Percentiles rank a stretch among this genome's conserved stretches.
Conservation (phyloP, 2,113 vertebrate species). For the Tricholaema leucomelas region DNA sequence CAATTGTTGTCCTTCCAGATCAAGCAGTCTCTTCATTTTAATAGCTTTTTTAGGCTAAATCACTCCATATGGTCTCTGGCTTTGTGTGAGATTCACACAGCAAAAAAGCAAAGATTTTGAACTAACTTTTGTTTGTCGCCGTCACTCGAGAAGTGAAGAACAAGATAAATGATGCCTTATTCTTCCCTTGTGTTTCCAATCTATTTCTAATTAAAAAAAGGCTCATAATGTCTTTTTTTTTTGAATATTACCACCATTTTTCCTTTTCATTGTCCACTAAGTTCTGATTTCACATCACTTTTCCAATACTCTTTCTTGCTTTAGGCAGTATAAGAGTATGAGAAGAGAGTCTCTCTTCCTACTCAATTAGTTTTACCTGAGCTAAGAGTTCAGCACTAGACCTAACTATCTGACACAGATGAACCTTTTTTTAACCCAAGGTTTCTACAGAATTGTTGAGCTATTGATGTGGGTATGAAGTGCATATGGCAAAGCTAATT, state of each 20-base stretch:
- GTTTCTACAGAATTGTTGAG: background rate
- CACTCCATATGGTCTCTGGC: background rate
- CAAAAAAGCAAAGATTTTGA: background rate
- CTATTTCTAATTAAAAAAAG: background rate
- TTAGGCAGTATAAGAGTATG: conserved; percentile 12
- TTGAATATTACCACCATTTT: conserved; percentile 11
- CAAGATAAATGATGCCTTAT: conserved; percentile 39
- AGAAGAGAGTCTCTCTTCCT: conserved; percentile 9
- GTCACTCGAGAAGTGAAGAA: background rate
- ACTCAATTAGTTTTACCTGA: conserved; percentile 14
- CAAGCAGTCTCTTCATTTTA: background rate
- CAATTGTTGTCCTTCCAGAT: conserved; percentile 15
- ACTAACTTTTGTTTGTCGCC: conserved; percentile 19
- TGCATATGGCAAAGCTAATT: background rate
- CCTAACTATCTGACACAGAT: background rate
- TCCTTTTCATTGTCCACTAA: conserved; percentile 19
- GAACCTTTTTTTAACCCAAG: background rate
- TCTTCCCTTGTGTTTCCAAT: conserved; percentile 23
- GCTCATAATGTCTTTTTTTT: background rate
- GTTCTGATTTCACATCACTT: conserved; percentile 36
- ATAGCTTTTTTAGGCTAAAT: background rate
- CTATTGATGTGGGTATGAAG: background rate
- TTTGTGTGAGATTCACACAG: background rate
- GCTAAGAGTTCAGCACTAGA: conserved; percentile 4
- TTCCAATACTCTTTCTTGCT: conserved; percentile 14